Conservation (phyloP, 2,113 vertebrate genomes). For the Aplodontia rufa region DNA sequence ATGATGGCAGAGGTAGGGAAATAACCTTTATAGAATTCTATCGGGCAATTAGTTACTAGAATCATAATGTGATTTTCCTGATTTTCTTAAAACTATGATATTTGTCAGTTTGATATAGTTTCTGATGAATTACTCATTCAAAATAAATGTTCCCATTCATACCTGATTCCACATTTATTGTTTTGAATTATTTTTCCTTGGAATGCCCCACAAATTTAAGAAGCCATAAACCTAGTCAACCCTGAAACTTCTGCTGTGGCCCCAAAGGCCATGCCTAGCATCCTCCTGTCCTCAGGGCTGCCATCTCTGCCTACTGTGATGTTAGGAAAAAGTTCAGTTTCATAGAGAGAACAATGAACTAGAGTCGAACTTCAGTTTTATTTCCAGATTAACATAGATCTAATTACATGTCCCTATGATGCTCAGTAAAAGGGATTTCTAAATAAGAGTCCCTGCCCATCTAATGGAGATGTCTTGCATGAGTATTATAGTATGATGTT, state of each 20-base stretch:
- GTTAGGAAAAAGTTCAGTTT: neutral
- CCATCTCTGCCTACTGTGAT: neutral
- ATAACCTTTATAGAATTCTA: neutral
- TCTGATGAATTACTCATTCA: neutral
- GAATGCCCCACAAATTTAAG: neutral
- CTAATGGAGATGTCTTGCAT: neutral
- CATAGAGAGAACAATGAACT: neutral
- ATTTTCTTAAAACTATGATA: neutral
- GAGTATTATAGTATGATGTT: neutral
- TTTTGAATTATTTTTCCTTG: neutral
- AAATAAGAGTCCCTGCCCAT: neutral
- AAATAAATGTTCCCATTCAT: neutral
- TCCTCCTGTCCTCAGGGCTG: neutral
- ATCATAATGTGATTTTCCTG: neutral
- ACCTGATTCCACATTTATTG: neutral
- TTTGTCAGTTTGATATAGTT: neutral
- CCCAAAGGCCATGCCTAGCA: neutral
- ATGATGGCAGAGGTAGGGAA: neutral
- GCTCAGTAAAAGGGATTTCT: neutral
- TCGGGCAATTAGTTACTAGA: neutral
- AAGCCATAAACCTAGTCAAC: neutral
- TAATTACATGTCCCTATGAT: neutral
- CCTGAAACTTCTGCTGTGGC: neutral
- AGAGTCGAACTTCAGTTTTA: neutral
- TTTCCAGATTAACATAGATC: conserved; percentile 19